Evolutionary conservation across 2,888 invertebrate species (phyloP).

Genomic region (Malachius bipustulatus): DNA sequence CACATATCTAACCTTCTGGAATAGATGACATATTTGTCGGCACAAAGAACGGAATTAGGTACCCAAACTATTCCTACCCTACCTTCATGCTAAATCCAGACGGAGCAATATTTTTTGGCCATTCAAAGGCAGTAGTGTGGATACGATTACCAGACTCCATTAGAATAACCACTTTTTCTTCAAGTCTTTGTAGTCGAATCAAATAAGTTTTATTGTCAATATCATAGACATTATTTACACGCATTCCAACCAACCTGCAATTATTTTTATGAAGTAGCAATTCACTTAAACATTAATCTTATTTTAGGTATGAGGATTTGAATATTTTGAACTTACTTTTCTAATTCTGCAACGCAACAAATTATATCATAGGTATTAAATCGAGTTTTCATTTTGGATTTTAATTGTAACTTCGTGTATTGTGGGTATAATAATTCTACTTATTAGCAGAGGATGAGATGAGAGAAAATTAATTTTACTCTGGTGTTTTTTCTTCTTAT

Average conservation of each 20-base stretch:
- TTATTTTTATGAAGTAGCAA: no score
- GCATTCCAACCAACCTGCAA: slow-evolving; percentile 75
- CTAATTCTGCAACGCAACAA: slow-evolving; percentile 77
- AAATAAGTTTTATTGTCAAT: slow-evolving; percentile 94
- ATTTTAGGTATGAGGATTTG: background rate
- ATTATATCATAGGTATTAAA: slow-evolving; percentile 90
- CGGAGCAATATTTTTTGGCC: slow-evolving; percentile 94
- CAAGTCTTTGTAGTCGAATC: slow-evolving; percentile 71
- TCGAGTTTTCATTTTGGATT: slow-evolving; percentile 71
- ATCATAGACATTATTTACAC: slow-evolving; percentile 96
- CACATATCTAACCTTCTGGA: no score
- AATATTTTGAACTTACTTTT: slow-evolving; percentile 47
- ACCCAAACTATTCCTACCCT: no score
- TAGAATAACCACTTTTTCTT: slow-evolving; percentile 77
- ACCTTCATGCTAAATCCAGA: slow-evolving; percentile 98
- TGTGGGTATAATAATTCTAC: background rate
- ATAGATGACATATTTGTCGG: no score
- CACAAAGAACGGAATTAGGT: no score
- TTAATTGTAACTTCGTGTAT: background rate
- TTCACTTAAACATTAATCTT: no score
- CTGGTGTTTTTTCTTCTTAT: no score
- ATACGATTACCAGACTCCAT: slow-evolving; percentile 91
- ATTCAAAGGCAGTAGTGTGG: slow-evolving; percentile 91
- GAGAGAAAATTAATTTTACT: no score
- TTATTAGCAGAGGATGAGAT: no score